Conservation (phyloP, 1,140 invertebrate species). For the Formica selysi region DNA sequence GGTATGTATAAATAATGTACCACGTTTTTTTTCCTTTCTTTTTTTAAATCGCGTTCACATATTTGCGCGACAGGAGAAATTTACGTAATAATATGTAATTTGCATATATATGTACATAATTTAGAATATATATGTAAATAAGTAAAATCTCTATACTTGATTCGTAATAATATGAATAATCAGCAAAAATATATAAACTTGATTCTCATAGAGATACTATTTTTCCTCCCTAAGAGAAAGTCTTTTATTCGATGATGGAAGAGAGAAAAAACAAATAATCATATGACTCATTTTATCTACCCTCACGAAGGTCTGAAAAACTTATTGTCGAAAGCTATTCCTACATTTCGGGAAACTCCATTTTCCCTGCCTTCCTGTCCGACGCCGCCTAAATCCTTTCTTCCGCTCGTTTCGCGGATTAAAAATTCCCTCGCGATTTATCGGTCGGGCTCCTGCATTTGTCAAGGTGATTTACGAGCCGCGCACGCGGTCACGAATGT, state of each 20-base stretch:
- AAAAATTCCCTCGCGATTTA: slow-evolving; percentile 68
- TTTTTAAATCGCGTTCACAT: background rate
- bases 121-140: slow-evolving; percentile 6
- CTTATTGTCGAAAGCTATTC: slow-evolving; percentile 57
- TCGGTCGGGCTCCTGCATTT: slow-evolving; percentile 51
- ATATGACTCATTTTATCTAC: slow-evolving; percentile 29
- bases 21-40: background rate
- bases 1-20: slow-evolving; percentile 5
- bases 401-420: slow-evolving; percentile 61
- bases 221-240: background rate
- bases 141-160: background rate
- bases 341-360: slow-evolving; percentile 43
- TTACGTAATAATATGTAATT: background rate
- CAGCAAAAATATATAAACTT: background rate
- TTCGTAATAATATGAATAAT: background rate
- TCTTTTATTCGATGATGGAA: slow-evolving; percentile 16
- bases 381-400: background rate
- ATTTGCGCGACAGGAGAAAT: background rate
- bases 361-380: slow-evolving; percentile 21
- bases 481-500: slow-evolving; percentile 20
- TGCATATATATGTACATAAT: background rate
- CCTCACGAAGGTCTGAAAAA: slow-evolving; percentile 6
- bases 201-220: background rate
- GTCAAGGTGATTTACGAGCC: slow-evolving; percentile 64
- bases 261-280: slow-evolving; percentile 20